These are phyloP conservation scores for Microplitis demolitor DNA, from an alignment of 1,140 invertebrate species.

Conservation along the genomic window DNA sequence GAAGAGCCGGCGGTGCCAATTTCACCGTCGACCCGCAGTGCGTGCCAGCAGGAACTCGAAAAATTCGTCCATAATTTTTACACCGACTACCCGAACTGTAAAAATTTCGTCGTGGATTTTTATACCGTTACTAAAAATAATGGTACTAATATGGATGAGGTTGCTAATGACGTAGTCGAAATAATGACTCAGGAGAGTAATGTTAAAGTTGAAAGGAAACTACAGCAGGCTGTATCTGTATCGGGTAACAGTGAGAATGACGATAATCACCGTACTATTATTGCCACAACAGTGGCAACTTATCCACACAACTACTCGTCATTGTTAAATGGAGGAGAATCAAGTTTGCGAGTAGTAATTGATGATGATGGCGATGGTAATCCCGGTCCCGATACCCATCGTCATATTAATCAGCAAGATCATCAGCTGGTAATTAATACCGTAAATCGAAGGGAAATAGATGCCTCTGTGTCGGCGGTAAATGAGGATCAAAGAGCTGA, in stretches of 20 bases:
- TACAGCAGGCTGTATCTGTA: slow-evolving; percentile 13
- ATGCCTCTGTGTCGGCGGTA: too few relatives aligned
- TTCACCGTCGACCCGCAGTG: slow-evolving; percentile 47
- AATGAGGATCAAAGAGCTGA: too few relatives aligned
- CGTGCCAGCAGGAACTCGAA: slow-evolving; percentile 64
- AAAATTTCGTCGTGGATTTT: slow-evolving; percentile 67
- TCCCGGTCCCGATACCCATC: too few relatives aligned
- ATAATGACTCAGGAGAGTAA: slow-evolving; percentile 40
- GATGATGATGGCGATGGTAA: too few relatives aligned
- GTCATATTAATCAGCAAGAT: too few relatives aligned
- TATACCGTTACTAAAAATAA: slow-evolving; percentile 58
- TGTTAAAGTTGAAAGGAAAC: slow-evolving; percentile 21
- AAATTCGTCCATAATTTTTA: slow-evolving; percentile 76
- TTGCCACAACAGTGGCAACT: too few relatives aligned
- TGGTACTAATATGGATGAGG: slow-evolving; percentile 55
- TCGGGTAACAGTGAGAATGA: neutral
- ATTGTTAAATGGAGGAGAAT: too few relatives aligned
- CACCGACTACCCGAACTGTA: slow-evolving; percentile 70
- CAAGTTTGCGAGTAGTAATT: too few relatives aligned
- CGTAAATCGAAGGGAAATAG: too few relatives aligned
- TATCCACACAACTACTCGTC: too few relatives aligned
- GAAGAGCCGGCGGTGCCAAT: slow-evolving; percentile 71
- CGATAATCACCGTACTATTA: too few relatives aligned
- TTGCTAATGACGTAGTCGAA: slow-evolving; percentile 53
- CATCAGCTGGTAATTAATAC: too few relatives aligned